phyloP scores from a whole-genome alignment of 2,113 vertebrate species.

The Passerina amoena region DNA sequence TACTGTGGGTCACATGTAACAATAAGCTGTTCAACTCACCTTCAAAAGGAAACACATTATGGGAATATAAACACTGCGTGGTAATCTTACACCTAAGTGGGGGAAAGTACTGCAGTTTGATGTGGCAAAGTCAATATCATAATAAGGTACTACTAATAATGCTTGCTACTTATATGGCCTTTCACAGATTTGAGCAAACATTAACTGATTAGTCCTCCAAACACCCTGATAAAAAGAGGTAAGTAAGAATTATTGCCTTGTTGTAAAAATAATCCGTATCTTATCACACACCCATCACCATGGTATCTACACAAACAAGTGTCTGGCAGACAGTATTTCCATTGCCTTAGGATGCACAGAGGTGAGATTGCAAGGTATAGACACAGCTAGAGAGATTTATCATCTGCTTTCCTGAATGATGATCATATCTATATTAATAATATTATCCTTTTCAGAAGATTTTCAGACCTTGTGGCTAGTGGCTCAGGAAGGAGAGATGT shows the following conservation, averaged over 20 bases:
- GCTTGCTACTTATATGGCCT: conserved; percentile 34
- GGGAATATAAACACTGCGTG: conserved; percentile 44
- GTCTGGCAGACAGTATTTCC: not conserved
- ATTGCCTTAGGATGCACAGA: not conserved
- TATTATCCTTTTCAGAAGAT: not conserved
- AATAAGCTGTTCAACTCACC: not conserved
- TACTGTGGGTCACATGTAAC: not conserved
- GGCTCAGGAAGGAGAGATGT: not conserved
- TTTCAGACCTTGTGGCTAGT: not conserved
- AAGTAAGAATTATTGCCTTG: conserved; percentile 36
- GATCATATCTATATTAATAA: not conserved
- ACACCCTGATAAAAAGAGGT: not conserved
- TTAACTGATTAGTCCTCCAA: conserved; percentile 34
- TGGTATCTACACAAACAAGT: not conserved
- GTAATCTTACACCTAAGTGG: conserved; percentile 25
- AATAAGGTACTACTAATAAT: conserved; percentile 32
- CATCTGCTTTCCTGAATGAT: not conserved
- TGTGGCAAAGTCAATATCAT: conserved; percentile 48
- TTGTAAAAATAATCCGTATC: conserved; percentile 13
- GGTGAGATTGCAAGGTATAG: not conserved
- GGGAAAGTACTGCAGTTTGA: not conserved
- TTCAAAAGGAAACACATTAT: conserved; percentile 33
- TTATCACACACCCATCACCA: not conserved
- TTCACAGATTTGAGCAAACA: conserved; percentile 45
- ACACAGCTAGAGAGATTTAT: not conserved